A percentile compares a stretch with the other conserved stretches of the same genome.
These are phyloP conservation scores for Sebastes fasciatus DNA, from an alignment of 2,113 vertebrate genomes.

Conservation along the genomic window DNA sequence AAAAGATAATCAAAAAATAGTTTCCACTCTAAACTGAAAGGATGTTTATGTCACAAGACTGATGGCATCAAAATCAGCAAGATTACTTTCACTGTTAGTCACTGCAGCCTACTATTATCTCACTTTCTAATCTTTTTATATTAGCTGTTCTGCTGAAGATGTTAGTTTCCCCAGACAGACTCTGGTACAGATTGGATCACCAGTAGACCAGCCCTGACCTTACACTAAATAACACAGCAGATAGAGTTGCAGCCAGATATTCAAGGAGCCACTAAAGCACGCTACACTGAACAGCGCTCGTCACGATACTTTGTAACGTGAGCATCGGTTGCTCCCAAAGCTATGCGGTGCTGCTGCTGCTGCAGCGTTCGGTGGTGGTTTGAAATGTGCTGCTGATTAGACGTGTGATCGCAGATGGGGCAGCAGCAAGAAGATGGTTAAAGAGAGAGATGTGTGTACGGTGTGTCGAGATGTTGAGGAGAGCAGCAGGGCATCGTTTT, in stretches of 20 bases:
- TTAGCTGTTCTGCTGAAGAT: background rate
- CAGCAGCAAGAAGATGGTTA: conserved; percentile 12
- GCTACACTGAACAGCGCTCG: background rate
- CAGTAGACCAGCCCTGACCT: conserved; percentile 53
- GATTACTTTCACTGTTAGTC: background rate
- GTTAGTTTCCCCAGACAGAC: conserved; percentile 11
- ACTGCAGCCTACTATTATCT: background rate
- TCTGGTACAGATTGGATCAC: conserved; percentile 1
- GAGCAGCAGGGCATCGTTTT: conserved; percentile 11
- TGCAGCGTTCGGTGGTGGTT: background rate
- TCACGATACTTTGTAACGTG: conserved; percentile 62
- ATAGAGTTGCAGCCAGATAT: conserved; percentile 70
- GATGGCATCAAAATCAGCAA: background rate
- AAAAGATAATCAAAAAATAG: background rate
- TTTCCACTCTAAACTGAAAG: background rate
- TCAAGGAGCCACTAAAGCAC: conserved; percentile 55
- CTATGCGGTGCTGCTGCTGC: conserved; percentile 26
- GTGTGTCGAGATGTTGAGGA: background rate
- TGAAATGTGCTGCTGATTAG: conserved; percentile 26
- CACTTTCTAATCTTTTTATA: background rate
- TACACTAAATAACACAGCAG: conserved; percentile 59
- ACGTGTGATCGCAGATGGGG: background rate
- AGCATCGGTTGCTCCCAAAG: conserved; percentile 45
- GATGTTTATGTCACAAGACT: background rate
- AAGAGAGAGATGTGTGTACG: background rate